phyloP scores from a whole-genome alignment of 2,888 invertebrate genomes.

The Aplocera efformata region DNA sequence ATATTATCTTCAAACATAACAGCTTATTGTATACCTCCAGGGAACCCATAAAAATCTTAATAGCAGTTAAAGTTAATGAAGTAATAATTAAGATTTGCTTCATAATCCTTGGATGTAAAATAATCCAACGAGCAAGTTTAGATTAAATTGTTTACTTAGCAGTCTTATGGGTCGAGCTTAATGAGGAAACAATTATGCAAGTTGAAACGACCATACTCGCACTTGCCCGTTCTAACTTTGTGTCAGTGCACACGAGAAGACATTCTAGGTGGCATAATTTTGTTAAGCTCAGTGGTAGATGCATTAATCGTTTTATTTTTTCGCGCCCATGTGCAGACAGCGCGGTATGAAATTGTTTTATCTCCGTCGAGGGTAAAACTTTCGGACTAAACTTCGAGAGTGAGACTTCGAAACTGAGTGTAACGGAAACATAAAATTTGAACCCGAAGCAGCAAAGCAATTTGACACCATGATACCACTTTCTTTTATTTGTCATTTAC shows the following conservation, averaged over 20 bases:
- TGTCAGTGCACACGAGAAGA: not conserved
- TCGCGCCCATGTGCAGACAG: not conserved
- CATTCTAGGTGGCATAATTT: not conserved
- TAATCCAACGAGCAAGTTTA: slow-evolving; percentile 34
- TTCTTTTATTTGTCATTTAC: too few species aligned
- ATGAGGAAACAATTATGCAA: slow-evolving; percentile 53
- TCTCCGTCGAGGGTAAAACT: too few species aligned
- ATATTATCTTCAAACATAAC: slow-evolving; percentile 1
- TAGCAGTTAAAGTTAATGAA: slow-evolving; percentile 22
- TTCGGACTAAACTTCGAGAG: too few species aligned
- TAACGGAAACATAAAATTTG: too few species aligned
- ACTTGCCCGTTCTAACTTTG: slow-evolving; percentile 1
- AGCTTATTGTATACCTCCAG: slow-evolving; percentile 7
- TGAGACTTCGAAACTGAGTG: too few species aligned
- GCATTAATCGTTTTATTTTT: not conserved
- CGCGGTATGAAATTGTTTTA: too few species aligned
- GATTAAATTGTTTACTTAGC: slow-evolving; percentile 52
- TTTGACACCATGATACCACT: too few species aligned
- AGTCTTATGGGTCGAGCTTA: slow-evolving; percentile 37
- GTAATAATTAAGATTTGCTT: slow-evolving; percentile 31
- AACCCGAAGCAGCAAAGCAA: too few species aligned
- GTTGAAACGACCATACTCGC: slow-evolving; percentile 17
- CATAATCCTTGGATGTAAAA: slow-evolving; percentile 26
- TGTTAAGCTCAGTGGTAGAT: too few species aligned
- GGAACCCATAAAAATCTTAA: slow-evolving; percentile 21